Percentiles rank a stretch among this genome's conserved stretches.
These are phyloP conservation scores for Climacteris rufus DNA, from an alignment of 2,113 vertebrate genomes.

Conservation along the genomic window DNA sequence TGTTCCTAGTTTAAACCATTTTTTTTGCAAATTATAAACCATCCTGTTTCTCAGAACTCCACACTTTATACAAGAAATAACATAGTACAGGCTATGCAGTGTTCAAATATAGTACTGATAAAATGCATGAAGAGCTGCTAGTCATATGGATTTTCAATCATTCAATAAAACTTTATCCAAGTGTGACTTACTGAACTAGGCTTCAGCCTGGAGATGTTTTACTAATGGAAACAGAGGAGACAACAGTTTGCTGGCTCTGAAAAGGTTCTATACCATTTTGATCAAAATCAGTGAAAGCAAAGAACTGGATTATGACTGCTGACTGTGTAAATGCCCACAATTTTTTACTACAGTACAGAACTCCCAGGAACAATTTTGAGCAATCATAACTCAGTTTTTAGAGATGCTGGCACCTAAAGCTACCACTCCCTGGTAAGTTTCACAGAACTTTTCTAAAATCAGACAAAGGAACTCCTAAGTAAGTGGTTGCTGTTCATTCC, in stretches of 20 bases:
- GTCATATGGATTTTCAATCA: background rate
- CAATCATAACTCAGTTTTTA: background rate
- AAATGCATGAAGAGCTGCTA: background rate
- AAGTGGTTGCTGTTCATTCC: background rate
- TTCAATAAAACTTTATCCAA: background rate
- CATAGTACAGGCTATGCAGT: background rate
- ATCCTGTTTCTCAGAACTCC: background rate
- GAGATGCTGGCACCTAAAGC: background rate
- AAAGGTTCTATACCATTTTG: background rate
- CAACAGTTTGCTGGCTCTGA: background rate
- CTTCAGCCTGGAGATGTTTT: background rate
- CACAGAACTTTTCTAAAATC: background rate
- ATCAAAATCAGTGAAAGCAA: background rate
- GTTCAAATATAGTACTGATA: background rate
- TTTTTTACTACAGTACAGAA: background rate
- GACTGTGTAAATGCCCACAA: background rate
- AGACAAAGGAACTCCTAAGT: background rate
- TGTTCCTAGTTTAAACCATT: background rate
- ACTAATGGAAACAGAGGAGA: background rate
- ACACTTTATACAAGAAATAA: background rate
- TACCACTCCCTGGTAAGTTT: background rate
- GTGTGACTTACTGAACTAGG: background rate
- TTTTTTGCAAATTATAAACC: background rate
- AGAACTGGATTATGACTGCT: background rate
- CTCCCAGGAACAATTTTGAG: background rate